These are phyloP conservation scores for Catharus bicknelli DNA, from an alignment of 2,113 vertebrate species.

Conservation along the genomic window DNA sequence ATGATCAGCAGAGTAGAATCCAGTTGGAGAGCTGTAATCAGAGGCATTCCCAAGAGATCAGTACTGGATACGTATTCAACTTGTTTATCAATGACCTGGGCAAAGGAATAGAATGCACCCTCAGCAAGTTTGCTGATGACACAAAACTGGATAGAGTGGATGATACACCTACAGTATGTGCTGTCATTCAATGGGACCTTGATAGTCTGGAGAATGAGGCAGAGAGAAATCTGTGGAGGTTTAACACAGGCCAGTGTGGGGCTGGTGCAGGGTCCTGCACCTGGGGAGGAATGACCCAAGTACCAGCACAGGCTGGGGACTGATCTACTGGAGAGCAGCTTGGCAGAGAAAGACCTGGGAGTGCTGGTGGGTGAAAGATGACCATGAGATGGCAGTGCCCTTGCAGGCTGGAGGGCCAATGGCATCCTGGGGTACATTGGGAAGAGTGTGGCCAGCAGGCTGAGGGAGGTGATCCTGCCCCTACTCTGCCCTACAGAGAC, in stretches of 20 bases:
- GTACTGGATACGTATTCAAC: not conserved
- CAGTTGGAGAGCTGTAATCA: not conserved
- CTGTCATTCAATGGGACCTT: not conserved
- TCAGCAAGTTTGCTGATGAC: not conserved
- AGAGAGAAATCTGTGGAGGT: not conserved
- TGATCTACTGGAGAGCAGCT: not conserved
- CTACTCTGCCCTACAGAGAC: too few species aligned
- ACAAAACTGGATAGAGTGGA: not conserved
- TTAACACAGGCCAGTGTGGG: too few species aligned
- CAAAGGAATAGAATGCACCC: not conserved
- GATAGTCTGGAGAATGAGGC: not conserved
- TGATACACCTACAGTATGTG: not conserved
- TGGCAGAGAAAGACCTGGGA: not conserved
- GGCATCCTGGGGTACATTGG: not conserved
- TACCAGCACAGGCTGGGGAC: not conserved
- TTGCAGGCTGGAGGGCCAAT: not conserved
- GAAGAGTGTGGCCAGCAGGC: not conserved
- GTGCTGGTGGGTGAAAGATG: not conserved
- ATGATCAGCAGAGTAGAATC: not conserved
- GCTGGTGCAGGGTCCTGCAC: not conserved
- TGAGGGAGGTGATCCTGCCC: not conserved
- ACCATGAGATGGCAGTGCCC: rapidly evolving
- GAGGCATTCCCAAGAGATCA: not conserved
- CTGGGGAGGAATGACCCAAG: not conserved
- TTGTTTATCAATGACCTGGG: not conserved